Conservation (phyloP, 1,140 invertebrate species). For the Aphidius ervi region DNA sequence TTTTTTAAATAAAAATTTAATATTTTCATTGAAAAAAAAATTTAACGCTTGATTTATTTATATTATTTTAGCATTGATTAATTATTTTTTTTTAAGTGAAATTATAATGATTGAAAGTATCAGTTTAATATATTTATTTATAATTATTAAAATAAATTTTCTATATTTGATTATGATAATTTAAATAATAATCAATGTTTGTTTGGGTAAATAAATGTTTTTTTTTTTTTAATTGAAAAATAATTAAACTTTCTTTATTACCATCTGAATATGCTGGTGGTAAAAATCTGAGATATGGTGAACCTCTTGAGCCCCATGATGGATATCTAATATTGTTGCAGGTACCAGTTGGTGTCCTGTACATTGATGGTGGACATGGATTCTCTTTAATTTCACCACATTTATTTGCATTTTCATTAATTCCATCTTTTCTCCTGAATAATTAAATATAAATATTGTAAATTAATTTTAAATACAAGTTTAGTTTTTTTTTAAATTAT, state of each 20-base stretch:
- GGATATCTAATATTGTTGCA: constrained; percentile 93
- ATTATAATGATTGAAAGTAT: too few species aligned
- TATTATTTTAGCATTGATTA: not conserved
- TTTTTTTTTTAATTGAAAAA: too few species aligned
- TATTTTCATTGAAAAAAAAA: not conserved
- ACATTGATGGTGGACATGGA: constrained; percentile 71
- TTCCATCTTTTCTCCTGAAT: constrained; percentile 33
- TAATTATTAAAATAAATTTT: too few species aligned
- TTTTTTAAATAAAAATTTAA: not conserved
- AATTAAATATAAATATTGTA: not conserved
- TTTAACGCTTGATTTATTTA: not conserved
- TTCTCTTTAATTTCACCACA: constrained; percentile 40
- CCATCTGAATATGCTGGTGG: constrained; percentile 81
- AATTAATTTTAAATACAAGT: constrained; percentile 7
- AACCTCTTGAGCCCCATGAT: constrained; percentile 81
- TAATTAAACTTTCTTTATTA: constrained; percentile 37
- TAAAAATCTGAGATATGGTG: constrained; percentile 75
- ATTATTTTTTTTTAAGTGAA: too few species aligned
- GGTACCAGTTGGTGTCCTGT: constrained; percentile 77
- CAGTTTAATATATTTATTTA: too few species aligned
- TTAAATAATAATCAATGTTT: not conserved
- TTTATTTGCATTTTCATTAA: constrained; percentile 26
- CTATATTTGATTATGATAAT: not conserved
- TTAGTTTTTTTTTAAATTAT: not conserved
- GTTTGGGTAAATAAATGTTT: not conserved